A percentile compares a stretch with the other conserved stretches of the same genome.
These are phyloP conservation scores for Athetis lepigone DNA, from an alignment of 2,888 invertebrate species.

Conservation along the genomic window DNA sequence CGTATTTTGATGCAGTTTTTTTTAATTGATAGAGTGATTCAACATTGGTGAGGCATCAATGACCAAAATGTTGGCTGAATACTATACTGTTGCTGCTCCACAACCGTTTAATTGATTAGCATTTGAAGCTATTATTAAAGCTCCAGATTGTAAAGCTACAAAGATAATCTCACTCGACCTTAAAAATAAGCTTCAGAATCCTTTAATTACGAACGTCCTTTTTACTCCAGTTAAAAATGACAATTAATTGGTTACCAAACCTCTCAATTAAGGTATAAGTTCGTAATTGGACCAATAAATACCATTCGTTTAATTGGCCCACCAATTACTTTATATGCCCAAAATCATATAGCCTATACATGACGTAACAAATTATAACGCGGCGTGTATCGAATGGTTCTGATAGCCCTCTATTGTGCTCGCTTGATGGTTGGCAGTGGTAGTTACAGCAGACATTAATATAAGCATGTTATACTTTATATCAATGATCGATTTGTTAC, in stretches of 20 bases:
- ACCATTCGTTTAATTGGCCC: constrained; percentile 16
- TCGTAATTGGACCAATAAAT: constrained; percentile 32
- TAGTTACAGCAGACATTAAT: constrained; percentile 46
- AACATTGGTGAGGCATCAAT: too few species aligned
- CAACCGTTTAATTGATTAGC: too few species aligned
- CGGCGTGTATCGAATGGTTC: constrained; percentile 46
- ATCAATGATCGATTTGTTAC: constrained; percentile 52
- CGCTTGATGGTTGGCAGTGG: constrained; percentile 24
- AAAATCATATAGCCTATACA: constrained; percentile 6
- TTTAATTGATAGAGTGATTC: too few species aligned
- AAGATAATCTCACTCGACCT: too few species aligned
- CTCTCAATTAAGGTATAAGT: neutral
- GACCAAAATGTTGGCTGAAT: too few species aligned
- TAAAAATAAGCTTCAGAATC: constrained; percentile 2
- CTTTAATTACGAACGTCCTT: too few species aligned
- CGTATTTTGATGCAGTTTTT: too few species aligned
- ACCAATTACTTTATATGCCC: constrained; percentile 30
- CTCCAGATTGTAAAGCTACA: too few species aligned
- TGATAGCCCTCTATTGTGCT: constrained; percentile 49
- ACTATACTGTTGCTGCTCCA: too few species aligned
- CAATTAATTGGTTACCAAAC: neutral
- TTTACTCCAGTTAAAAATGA: too few species aligned
- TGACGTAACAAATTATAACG: constrained; percentile 40
- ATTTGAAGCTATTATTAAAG: too few species aligned
- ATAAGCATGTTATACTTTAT: constrained; percentile 36